phyloP scores from a whole-genome alignment of 2,113 vertebrate genomes.

The Seriola aureovittata region DNA sequence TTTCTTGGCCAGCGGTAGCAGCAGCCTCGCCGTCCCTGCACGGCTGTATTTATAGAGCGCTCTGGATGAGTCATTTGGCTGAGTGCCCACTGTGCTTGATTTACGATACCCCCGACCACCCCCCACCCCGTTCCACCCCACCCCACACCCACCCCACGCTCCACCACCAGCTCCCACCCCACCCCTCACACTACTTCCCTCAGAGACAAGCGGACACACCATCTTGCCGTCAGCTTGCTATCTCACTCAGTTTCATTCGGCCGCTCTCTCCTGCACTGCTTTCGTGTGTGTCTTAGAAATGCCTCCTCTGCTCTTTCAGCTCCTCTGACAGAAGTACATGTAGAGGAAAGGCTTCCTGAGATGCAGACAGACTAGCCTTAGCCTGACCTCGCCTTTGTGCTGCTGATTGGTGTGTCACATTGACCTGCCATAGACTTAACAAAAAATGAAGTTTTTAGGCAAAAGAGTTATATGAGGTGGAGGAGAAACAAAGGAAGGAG shows the following conservation, averaged over 20 bases:
- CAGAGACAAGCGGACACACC: slow-evolving; percentile 66
- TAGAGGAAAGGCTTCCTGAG: slow-evolving; percentile 38
- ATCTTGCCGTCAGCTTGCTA: slow-evolving; percentile 54
- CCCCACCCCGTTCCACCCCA: slow-evolving; percentile 35
- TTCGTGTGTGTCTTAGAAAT: slow-evolving; percentile 23
- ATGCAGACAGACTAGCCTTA: slow-evolving; percentile 51
- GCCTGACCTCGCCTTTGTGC: slow-evolving; percentile 71
- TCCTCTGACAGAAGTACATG: slow-evolving; percentile 40
- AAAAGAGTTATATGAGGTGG: slow-evolving; percentile 59
- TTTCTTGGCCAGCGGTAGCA: slow-evolving; percentile 69
- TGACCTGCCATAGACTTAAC: slow-evolving; percentile 46
- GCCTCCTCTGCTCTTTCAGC: slow-evolving; percentile 47
- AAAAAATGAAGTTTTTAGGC: slow-evolving; percentile 58
- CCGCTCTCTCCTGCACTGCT: slow-evolving; percentile 21
- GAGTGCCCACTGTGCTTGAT: slow-evolving; percentile 62
- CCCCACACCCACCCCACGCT: slow-evolving; percentile 19
- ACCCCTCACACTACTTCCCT: slow-evolving; percentile 68
- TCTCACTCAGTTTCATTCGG: slow-evolving; percentile 35
- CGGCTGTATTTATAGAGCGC: slow-evolving; percentile 84
- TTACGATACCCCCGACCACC: slow-evolving; percentile 26
- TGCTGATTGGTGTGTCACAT: slow-evolving; percentile 41
- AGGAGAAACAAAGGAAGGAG: slow-evolving; percentile 40
- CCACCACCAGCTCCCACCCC: slow-evolving; percentile 47
- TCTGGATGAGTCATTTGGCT: slow-evolving; percentile 79
- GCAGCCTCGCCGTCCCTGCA: slow-evolving; percentile 61